phyloP scores from a whole-genome alignment of 2,797 vertebrate species.

The Cynodonichthys magdalenae region DNA sequence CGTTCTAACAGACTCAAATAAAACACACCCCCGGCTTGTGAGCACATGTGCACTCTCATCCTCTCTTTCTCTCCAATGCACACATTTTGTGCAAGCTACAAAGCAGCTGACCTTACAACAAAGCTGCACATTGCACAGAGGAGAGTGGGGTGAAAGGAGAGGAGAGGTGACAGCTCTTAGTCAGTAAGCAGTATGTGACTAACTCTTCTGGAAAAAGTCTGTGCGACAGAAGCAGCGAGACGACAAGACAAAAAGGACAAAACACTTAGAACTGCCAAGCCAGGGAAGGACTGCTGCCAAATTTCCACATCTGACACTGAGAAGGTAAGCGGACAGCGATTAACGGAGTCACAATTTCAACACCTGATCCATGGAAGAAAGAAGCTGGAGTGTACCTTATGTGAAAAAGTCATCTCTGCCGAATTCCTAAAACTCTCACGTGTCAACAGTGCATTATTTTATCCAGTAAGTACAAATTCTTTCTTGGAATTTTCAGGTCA shows the following conservation, averaged over 20 bases:
- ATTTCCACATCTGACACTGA: slow-evolving; percentile 16
- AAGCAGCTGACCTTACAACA: slow-evolving; percentile 72
- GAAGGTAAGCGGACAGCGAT: slow-evolving; percentile 6
- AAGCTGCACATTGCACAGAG: slow-evolving; percentile 61
- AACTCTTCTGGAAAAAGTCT: slow-evolving; percentile 54
- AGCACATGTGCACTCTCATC: slow-evolving; percentile 41
- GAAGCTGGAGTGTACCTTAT: slow-evolving; percentile 26
- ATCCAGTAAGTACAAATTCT: slow-evolving; percentile 55
- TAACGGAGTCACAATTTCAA: slow-evolving; percentile 33
- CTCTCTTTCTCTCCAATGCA: slow-evolving; percentile 59
- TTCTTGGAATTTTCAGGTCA: slow-evolving; percentile 17
- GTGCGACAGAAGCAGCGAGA: slow-evolving; percentile 50
- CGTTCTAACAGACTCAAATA: slow-evolving; percentile 46
- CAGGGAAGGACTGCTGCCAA: slow-evolving; percentile 22
- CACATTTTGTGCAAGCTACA: slow-evolving; percentile 55
- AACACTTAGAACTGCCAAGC: slow-evolving; percentile 22
- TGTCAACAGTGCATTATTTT: slow-evolving; percentile 28
- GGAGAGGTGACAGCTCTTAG: slow-evolving; percentile 68
- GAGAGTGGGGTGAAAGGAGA: slow-evolving; percentile 54
- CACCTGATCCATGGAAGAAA: slow-evolving; percentile 39
- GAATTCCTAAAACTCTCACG: slow-evolving; percentile 18
- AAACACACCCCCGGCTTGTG: slow-evolving; percentile 53
- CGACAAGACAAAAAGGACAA: slow-evolving; percentile 30
- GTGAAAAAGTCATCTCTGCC: slow-evolving; percentile 33
- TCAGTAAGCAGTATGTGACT: slow-evolving; percentile 61